Percentiles rank a stretch among this genome's conserved stretches.
phyloP scores from a whole-genome alignment of 2,113 vertebrate genomes.

The Pungitius pungitius region DNA sequence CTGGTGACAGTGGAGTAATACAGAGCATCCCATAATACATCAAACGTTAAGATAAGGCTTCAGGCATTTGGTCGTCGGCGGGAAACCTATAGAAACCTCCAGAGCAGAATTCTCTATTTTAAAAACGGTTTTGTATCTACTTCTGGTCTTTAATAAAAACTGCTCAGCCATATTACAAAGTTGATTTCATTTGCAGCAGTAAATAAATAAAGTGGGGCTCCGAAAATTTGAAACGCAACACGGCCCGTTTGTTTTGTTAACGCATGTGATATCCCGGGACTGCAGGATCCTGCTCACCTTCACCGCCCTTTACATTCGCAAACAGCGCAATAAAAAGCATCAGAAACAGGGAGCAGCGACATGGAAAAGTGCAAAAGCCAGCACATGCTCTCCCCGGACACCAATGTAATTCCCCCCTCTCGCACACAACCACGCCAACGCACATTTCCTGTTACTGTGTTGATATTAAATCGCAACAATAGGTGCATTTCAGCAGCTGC shows the following conservation, averaged over 20 bases:
- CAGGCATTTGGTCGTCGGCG: background rate
- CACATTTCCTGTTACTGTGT: conserved; percentile 67
- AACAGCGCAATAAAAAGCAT: conserved; percentile 28
- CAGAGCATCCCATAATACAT: background rate
- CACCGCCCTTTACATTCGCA: conserved; percentile 5
- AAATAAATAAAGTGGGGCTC: background rate
- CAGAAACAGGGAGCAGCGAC: conserved; percentile 23
- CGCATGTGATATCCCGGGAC: conserved; percentile 9
- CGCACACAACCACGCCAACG: background rate
- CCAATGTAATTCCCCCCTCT: conserved; percentile 7
- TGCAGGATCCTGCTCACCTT: background rate
- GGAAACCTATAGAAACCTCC: too few relatives aligned
- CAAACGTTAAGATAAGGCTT: background rate
- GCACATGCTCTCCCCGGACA: conserved; percentile 18
- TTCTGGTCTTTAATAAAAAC: background rate
- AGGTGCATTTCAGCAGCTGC: conserved; percentile 61
- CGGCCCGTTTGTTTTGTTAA: background rate
- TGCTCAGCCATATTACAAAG: background rate
- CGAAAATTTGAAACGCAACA: conserved; percentile 3
- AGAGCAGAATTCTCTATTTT: background rate
- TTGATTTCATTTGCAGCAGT: background rate
- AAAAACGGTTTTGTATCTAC: background rate
- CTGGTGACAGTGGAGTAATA: background rate
- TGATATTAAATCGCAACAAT: conserved; percentile 71
- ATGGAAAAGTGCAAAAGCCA: conserved; percentile 33